phyloP scores from a whole-genome alignment of 92 coral and sea anemone species.

The Micromussa lordhowensis region DNA sequence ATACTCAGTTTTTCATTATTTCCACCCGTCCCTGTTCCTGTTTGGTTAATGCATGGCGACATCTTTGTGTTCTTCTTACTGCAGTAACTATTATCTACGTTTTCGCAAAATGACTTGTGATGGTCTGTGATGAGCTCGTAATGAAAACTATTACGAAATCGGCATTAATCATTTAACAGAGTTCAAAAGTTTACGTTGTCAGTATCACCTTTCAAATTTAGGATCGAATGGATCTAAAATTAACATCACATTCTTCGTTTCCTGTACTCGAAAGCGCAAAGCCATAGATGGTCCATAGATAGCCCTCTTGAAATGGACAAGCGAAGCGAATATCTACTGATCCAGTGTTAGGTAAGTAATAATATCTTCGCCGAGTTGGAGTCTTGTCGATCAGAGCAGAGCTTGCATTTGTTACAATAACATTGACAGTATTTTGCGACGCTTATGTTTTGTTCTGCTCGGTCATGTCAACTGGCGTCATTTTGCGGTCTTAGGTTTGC shows the following conservation, averaged over 20 bases:
- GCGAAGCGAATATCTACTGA: not conserved
- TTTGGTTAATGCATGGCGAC: not conserved
- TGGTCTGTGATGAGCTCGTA: not conserved
- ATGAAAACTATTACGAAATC: not conserved
- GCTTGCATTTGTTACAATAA: not conserved
- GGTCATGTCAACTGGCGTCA: not conserved
- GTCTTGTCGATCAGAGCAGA: not conserved
- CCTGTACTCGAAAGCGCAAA: not conserved
- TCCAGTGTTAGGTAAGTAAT: not conserved
- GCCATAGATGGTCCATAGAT: too few relatives aligned
- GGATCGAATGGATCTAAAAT: slow-evolving; percentile 7
- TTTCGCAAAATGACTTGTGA: not conserved
- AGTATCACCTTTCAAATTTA: slow-evolving; percentile 7
- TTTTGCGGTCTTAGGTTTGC: not conserved
- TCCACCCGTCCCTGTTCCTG: too few relatives aligned
- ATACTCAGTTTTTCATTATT: too few relatives aligned
- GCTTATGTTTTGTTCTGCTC: not conserved
- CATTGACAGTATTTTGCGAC: not conserved
- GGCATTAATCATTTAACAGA: slow-evolving; percentile 1
- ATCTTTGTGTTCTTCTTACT: not conserved
- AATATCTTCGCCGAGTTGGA: not conserved
- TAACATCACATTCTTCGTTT: slow-evolving; percentile 2
- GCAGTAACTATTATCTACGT: not conserved
- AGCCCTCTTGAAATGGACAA: not conserved
- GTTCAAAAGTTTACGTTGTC: not conserved